A percentile compares a stretch with the other conserved stretches of the same genome.
Conservation (phyloP, 2,888 invertebrate species). For the Drosophila lacicola region DNA sequence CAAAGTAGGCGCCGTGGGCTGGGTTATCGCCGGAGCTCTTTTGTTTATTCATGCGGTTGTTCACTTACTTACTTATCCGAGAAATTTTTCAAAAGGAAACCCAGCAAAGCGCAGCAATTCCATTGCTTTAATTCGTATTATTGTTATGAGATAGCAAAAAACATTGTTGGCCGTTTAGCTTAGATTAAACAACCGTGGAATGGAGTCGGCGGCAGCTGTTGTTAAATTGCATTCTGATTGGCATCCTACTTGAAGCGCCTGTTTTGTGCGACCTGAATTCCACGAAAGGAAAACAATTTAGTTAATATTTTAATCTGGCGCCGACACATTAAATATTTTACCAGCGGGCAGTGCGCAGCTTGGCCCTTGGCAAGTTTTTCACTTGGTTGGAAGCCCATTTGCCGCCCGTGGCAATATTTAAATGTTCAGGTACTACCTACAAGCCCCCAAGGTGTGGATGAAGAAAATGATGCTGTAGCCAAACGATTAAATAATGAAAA, state of each 20-base stretch:
- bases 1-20: constrained; percentile 16
- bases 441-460: no score
- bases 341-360: background rate
- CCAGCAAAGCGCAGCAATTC: constrained; percentile 16
- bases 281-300: background rate
- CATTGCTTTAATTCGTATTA: constrained; percentile 18
- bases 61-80: constrained; percentile 3
- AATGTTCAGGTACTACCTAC: no score
- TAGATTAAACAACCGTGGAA: no score
- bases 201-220: constrained; percentile 11
- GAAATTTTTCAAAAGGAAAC: background rate
- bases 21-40: constrained; percentile 1
- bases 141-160: constrained; percentile 14
- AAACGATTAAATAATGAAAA: no score
- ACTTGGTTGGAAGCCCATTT: no score
- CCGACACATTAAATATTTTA: background rate
- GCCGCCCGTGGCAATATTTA: no score
- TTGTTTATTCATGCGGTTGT: constrained; percentile 8
- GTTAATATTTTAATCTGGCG: constrained; percentile 9
- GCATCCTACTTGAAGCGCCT: background rate
- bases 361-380: background rate
- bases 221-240: constrained; percentile 34
- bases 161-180: constrained; percentile 1
- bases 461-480: no score
- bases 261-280: background rate